Evolutionary conservation across 2,797 vertebrate species (phyloP).

Genomic region (Potorous gilbertii): DNA sequence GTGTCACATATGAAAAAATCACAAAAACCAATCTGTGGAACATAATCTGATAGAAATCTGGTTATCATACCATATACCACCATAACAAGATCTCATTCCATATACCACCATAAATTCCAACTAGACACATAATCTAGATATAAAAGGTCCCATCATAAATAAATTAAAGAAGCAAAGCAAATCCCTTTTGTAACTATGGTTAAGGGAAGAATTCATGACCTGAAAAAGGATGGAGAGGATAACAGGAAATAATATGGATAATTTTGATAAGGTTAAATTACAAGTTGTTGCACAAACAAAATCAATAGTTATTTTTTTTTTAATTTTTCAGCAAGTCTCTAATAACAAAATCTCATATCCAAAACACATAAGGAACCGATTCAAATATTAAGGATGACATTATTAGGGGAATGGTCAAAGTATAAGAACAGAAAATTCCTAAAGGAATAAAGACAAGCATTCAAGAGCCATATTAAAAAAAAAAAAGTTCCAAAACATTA

Average conservation of each 20-base stretch:
- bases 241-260: neutral
- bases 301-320: neutral
- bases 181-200: too few species aligned
- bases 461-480: too few species aligned
- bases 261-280: neutral
- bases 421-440: neutral
- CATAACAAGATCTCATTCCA: neutral
- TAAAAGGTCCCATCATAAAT: too few species aligned
- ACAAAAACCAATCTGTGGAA: neutral
- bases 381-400: neutral
- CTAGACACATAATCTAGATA: neutral
- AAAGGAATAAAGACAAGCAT: neutral
- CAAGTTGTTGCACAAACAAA: neutral
- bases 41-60: neutral
- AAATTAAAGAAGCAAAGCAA: too few species aligned
- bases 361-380: neutral
- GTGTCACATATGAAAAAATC: neutral
- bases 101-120: neutral
- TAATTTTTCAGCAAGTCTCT: neutral
- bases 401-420: neutral
- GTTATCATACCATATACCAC: neutral
- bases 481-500: neutral
- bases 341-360: neutral
- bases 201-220: too few species aligned
- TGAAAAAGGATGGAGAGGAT: too few species aligned